phyloP scores from a whole-genome alignment of 2,113 vertebrate species.

The Chaetops frenatus region DNA sequence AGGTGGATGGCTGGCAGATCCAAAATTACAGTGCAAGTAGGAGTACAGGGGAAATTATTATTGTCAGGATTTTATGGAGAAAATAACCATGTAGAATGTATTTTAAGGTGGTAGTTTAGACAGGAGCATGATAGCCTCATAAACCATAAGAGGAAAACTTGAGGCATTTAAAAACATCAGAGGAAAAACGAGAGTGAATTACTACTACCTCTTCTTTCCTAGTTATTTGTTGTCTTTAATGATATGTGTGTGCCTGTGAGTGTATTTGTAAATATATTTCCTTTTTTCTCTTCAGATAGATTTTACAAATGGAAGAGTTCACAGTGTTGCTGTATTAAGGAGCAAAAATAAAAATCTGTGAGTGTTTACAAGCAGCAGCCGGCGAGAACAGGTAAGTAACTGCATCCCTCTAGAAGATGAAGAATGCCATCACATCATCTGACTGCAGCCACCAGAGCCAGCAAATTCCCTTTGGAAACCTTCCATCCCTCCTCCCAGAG shows the following conservation, averaged over 20 bases:
- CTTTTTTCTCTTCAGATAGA: not conserved
- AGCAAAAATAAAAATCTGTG: not conserved
- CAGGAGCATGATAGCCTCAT: slow-evolving; percentile 49
- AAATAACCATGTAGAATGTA: slow-evolving; percentile 44
- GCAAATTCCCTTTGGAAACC: not conserved
- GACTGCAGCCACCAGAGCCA: not conserved
- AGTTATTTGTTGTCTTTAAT: slow-evolving; percentile 19
- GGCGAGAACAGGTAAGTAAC: not conserved
- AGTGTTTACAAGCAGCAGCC: not conserved
- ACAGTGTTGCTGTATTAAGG: not conserved
- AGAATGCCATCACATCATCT: not conserved
- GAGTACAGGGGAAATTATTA: slow-evolving; percentile 48
- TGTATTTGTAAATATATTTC: not conserved
- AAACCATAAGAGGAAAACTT: slow-evolving; percentile 46
- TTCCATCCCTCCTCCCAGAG: not conserved
- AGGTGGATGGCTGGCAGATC: not conserved
- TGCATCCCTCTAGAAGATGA: not conserved
- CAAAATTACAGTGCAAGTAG: slow-evolving; percentile 24
- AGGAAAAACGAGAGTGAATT: not conserved
- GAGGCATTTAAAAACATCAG: slow-evolving; percentile 23
- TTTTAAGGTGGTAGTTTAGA: slow-evolving; percentile 55
- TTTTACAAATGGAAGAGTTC: not conserved
- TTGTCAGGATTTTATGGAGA: slow-evolving; percentile 51
- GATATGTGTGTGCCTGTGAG: not conserved
- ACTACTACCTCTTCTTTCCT: not conserved